Evolutionary conservation across 1,140 invertebrate genomes (phyloP).

Genomic region (Zaprionus capensis): DNA sequence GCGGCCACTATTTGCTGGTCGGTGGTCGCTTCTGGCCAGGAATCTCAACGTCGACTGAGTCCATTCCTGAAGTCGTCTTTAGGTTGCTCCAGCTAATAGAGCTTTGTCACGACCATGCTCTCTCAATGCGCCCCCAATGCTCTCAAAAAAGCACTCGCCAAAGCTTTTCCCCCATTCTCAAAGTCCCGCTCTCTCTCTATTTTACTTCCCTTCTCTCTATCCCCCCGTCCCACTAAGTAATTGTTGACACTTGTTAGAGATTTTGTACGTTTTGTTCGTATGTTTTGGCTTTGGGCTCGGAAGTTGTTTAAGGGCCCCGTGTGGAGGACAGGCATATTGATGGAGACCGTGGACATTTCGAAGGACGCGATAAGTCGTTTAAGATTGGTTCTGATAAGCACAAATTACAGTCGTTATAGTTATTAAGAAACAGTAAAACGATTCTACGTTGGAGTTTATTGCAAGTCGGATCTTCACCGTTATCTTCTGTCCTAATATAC

Average conservation of each 20-base stretch:
- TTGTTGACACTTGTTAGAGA: constrained; percentile 79
- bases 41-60: constrained; percentile 71
- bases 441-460: not conserved
- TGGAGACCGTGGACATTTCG: constrained; percentile 29
- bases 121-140: not conserved
- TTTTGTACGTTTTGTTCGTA: constrained; percentile 46
- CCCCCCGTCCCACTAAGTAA: not conserved
- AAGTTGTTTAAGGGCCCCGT: constrained; percentile 36
- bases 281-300: constrained; percentile 41
- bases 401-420: not conserved
- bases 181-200: constrained; percentile 15
- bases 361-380: constrained; percentile 64
- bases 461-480: not conserved
- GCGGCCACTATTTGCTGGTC: constrained; percentile 21
- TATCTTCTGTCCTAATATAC: not conserved
- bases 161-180: constrained; percentile 1
- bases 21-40: constrained; percentile 66
- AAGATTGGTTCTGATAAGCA: constrained; percentile 55
- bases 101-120: constrained; percentile 25
- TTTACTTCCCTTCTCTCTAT: not conserved
- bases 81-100: constrained; percentile 32
- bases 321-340: not conserved
- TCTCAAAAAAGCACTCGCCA: constrained; percentile 57
- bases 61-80: constrained; percentile 53
- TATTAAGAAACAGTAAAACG: not conserved